Evolutionary conservation across 2,888 invertebrate species (phyloP), one percentile per base, ranked within the genome.

Genomic region (Orthosia gothica): DNA sequence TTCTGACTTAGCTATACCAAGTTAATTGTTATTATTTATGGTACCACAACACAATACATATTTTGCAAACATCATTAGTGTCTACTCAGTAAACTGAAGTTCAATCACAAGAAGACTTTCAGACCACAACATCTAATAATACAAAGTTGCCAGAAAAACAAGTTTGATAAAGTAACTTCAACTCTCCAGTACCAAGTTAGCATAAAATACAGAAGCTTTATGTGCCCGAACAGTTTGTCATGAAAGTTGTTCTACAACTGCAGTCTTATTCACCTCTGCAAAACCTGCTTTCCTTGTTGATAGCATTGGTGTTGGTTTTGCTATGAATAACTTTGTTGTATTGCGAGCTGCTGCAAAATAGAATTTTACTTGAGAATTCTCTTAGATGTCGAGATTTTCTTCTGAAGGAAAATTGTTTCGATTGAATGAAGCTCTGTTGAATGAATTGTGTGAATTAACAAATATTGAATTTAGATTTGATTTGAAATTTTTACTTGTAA

Each of bases 271-370:
- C 68, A 71, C 79, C 54, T 59, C 16, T 20, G 32, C 26, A 82
- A 70, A 70, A 78, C 57, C 70, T 70, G 67, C 63, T 58, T 50
- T 18, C 63, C 64, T 58, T 23, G 66, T 70, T 66, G 49, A 58
- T 76, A 67, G 45, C 65, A 70, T 70, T 74, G 59, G 13, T 64
- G 59, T 73, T 61, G 57, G 64, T 54, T 74, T 71, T 76, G 54
- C 57, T 62, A 58, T 76, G 67, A 78, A 78, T 82, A 82, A 74
- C 55, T 73, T 70, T 74, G 59, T 70, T 57, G 11, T 23, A 26
- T 65, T 20, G n/a, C 23, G 3, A 70, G 23, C 57, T 62, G 40
- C 12, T n/a, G 40, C 55, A 57, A 74, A 57, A 32, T 57, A n/a
- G 18, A 65, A 32, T 79, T 78, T 73, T 13, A 40, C 47, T 74